These are phyloP conservation scores for Lepisosteus oculatus DNA, from an alignment of 2,113 vertebrate genomes.

Conservation along the genomic window DNA sequence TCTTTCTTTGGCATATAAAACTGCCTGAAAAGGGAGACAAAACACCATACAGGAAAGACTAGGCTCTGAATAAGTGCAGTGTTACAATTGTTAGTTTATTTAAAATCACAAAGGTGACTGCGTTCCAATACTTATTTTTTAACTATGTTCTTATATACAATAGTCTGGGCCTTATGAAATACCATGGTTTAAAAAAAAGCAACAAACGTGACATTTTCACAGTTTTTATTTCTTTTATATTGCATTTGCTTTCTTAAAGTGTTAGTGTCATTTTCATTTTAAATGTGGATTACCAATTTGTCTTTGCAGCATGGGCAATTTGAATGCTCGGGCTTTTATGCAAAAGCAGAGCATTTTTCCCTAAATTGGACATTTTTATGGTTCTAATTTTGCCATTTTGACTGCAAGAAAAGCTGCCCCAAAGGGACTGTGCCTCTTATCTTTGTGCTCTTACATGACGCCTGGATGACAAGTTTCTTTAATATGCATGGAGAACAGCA, in stretches of 20 bases:
- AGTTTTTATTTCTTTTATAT: slow-evolving; percentile 70
- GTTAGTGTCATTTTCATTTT: slow-evolving; percentile 61
- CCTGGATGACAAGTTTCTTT: slow-evolving; percentile 98
- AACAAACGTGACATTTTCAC: slow-evolving; percentile 73
- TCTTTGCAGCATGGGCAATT: slow-evolving; percentile 86
- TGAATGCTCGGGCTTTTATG: slow-evolving; percentile 92
- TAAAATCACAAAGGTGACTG: background rate
- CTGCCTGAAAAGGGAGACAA: too few species aligned
- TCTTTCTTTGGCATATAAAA: too few species aligned
- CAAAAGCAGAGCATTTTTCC: slow-evolving; percentile 86
- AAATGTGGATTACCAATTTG: slow-evolving; percentile 72
- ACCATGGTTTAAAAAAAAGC: slow-evolving; percentile 60
- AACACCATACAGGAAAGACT: too few species aligned
- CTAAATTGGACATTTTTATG: slow-evolving; percentile 90
- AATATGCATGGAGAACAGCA: slow-evolving; percentile 83
- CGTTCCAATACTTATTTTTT: background rate
- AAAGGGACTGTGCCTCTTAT: slow-evolving; percentile 84
- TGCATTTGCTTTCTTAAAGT: slow-evolving; percentile 63
- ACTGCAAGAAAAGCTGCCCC: slow-evolving; percentile 85
- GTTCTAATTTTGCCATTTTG: slow-evolving; percentile 93
- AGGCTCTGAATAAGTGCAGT: too few species aligned
- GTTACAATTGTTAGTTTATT: background rate
- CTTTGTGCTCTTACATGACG: slow-evolving; percentile 82
- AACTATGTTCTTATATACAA: background rate
- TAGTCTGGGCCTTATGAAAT: background rate